A percentile compares a stretch with the other conserved stretches of the same genome.
Conservation (phyloP, 2,888 invertebrate species). For the Aspidiotus destructor region DNA sequence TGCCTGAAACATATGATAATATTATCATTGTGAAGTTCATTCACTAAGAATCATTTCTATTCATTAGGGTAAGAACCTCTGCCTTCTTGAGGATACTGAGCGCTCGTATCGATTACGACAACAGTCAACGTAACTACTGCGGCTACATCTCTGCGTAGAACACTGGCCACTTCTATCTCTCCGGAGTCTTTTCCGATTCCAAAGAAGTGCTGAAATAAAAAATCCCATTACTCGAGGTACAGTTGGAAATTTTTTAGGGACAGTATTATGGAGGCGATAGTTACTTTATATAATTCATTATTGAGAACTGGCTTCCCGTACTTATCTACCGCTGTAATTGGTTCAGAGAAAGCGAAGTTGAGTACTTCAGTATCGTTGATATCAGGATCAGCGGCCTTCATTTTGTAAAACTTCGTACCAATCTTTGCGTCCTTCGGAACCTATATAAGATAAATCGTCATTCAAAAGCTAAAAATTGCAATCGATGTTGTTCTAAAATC, state of each 20-base stretch:
- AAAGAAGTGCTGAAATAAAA: constrained; percentile 51
- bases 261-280: not conserved
- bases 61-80: constrained; percentile 48
- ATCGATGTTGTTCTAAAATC: not conserved
- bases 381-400: constrained; percentile 72
- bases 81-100: constrained; percentile 63
- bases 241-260: not conserved
- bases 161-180: constrained; percentile 53
- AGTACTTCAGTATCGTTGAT: constrained; percentile 59
- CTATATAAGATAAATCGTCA: constrained; percentile 40
- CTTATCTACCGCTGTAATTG: constrained; percentile 69
- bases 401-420: constrained; percentile 59
- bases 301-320: constrained; percentile 61
- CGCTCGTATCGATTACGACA: constrained; percentile 70
- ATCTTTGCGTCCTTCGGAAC: constrained; percentile 67
- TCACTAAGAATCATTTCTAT: not conserved
- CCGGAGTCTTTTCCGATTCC: constrained; percentile 51
- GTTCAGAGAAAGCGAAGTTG: constrained; percentile 55
- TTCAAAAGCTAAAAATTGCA: not conserved
- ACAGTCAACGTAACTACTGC: constrained; percentile 69
- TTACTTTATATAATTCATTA: constrained; percentile 38
- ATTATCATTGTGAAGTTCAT: not conserved
- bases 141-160: constrained; percentile 57
- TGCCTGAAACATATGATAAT: constrained; percentile 44
- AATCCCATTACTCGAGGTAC: not conserved